Evolutionary conservation across 2,888 invertebrate species (phyloP).

Genomic region (Xylocampa areola): DNA sequence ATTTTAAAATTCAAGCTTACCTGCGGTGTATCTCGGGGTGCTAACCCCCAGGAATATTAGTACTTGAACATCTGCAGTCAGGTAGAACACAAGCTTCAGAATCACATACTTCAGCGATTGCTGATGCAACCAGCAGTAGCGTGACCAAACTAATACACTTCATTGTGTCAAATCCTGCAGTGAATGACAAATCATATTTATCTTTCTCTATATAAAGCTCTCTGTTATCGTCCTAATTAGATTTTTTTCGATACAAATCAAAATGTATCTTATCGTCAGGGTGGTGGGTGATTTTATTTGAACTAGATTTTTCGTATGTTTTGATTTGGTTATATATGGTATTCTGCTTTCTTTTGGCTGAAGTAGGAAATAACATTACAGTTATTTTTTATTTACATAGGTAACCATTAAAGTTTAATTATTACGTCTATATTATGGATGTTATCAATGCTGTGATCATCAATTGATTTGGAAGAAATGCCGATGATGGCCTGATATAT

Average conservation of each 20-base stretch:
- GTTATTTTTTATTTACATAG: too few relatives aligned
- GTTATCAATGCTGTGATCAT: too few relatives aligned
- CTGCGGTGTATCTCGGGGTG: slow-evolving; percentile 85
- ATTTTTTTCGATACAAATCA: slow-evolving; percentile 25
- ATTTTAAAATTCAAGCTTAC: slow-evolving; percentile 64
- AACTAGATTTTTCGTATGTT: slow-evolving; percentile 2
- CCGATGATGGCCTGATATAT: neutral
- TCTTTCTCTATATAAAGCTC: slow-evolving; percentile 37
- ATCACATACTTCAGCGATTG: slow-evolving; percentile 68
- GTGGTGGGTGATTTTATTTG: neutral
- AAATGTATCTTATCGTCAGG: slow-evolving; percentile 41
- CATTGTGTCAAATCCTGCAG: slow-evolving; percentile 39
- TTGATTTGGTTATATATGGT: too few relatives aligned
- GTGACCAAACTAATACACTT: slow-evolving; percentile 41
- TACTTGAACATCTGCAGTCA: slow-evolving; percentile 87
- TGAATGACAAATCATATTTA: slow-evolving; percentile 9
- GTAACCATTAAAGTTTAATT: too few relatives aligned
- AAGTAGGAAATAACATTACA: too few relatives aligned
- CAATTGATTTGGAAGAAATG: slow-evolving; percentile 1
- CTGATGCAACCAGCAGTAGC: slow-evolving; percentile 39
- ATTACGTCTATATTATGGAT: too few relatives aligned
- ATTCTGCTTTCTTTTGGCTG: too few relatives aligned
- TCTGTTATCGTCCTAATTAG: slow-evolving; percentile 35
- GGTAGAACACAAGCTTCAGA: slow-evolving; percentile 84
- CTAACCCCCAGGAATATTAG: slow-evolving; percentile 84